These are phyloP conservation scores for Ailuropoda melanoleuca DNA, from an alignment of 2,113 vertebrate genomes.

Conservation along the genomic window DNA sequence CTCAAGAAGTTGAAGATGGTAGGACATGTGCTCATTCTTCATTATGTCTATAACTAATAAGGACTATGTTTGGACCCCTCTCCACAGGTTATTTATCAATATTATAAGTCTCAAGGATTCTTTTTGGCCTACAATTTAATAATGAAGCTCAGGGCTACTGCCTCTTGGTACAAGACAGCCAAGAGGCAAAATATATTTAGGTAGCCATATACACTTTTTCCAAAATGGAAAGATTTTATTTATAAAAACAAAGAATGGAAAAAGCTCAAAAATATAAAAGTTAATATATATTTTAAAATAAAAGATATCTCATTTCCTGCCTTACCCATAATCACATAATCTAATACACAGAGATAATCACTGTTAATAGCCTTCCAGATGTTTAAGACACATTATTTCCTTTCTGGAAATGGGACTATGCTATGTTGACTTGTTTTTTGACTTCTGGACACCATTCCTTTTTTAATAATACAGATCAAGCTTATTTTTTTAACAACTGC, in stretches of 20 bases:
- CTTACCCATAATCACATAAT: neutral
- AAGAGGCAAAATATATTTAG: neutral
- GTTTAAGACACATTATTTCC: neutral
- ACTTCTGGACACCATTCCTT: neutral
- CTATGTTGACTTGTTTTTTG: neutral
- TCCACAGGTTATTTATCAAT: neutral
- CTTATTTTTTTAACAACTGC: neutral
- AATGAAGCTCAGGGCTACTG: neutral
- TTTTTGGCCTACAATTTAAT: neutral
- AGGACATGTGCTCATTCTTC: neutral
- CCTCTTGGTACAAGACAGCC: neutral
- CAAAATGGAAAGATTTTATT: neutral
- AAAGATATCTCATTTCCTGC: neutral
- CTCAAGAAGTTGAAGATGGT: neutral
- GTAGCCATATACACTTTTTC: neutral
- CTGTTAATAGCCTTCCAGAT: neutral
- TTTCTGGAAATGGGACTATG: neutral
- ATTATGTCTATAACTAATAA: neutral
- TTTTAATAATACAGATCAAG: neutral
- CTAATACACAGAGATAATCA: neutral
- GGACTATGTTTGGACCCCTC: neutral
- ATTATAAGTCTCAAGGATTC: constrained; percentile 1
- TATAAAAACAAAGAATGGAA: neutral
- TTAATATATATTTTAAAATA: neutral
- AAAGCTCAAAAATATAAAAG: neutral